These are phyloP conservation scores for Epistrophella euchroma DNA, from an alignment of 2,888 invertebrate genomes.

Conservation along the genomic window DNA sequence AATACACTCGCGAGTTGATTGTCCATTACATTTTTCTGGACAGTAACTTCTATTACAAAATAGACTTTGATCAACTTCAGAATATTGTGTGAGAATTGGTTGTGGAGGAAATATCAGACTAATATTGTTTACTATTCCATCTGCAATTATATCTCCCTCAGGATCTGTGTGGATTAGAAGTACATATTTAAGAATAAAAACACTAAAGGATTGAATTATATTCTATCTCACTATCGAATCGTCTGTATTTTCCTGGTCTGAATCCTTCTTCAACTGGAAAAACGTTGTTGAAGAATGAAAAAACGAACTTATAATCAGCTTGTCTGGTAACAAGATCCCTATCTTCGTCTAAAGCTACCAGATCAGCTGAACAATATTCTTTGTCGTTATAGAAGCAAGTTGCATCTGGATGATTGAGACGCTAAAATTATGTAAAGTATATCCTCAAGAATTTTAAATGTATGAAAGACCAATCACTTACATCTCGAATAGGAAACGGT, in stretches of 20 bases:
- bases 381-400: constrained; percentile 70
- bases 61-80: constrained; percentile 78
- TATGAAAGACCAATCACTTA: constrained; percentile 21
- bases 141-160: constrained; percentile 73
- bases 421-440: background rate
- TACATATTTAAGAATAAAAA: too few species aligned
- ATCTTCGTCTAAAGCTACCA: constrained; percentile 74
- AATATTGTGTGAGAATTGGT: constrained; percentile 89
- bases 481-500: constrained; percentile 60
- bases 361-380: constrained; percentile 76
- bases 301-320: constrained; percentile 78
- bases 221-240: constrained; percentile 79
- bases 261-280: constrained; percentile 77
- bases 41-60: constrained; percentile 78
- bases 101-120: constrained; percentile 91
- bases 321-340: constrained; percentile 61
- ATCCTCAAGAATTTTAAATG: too few species aligned
- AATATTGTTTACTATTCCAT: constrained; percentile 88
- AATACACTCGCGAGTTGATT: constrained; percentile 76
- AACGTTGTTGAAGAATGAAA: constrained; percentile 78
- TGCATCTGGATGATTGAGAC: constrained; percentile 78
- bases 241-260: constrained; percentile 76
- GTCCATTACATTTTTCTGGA: constrained; percentile 74
- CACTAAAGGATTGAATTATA: accelerated
- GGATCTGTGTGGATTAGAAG: constrained; percentile 75